Evolutionary conservation across 2,797 vertebrate genomes (phyloP).

Genomic region (Threskiornis aethiopicus): DNA sequence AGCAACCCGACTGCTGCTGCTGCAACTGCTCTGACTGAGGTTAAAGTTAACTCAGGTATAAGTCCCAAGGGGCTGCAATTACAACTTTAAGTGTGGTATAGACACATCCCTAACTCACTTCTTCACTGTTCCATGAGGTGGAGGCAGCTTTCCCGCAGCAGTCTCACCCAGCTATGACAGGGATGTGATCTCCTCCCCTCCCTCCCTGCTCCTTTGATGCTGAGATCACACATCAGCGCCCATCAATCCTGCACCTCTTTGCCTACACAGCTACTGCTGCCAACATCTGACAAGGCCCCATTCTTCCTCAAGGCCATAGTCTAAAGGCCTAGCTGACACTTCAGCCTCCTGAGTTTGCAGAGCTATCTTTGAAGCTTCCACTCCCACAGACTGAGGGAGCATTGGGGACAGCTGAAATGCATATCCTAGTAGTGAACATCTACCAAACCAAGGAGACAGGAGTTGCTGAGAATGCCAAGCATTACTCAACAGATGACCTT

Average conservation of each 20-base stretch:
- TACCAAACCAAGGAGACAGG: background rate
- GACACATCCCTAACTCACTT: background rate
- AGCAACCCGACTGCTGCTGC: background rate
- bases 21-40: background rate
- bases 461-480: background rate
- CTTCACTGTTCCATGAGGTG: background rate
- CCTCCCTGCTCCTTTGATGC: background rate
- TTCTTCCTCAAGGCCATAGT: background rate
- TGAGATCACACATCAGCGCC: background rate
- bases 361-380: background rate
- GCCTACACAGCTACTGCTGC: background rate
- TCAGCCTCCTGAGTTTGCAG: background rate
- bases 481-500: background rate
- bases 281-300: background rate
- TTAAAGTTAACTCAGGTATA: background rate
- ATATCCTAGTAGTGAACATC: background rate
- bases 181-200: background rate
- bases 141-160: background rate
- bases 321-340: background rate
- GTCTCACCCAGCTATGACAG: background rate
- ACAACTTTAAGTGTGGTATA: rapidly evolving
- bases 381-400: background rate
- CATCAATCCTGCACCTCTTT: background rate
- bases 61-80: background rate
- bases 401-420: background rate